Conservation (phyloP, 2,888 invertebrate species). For the Lobophora halterata region DNA sequence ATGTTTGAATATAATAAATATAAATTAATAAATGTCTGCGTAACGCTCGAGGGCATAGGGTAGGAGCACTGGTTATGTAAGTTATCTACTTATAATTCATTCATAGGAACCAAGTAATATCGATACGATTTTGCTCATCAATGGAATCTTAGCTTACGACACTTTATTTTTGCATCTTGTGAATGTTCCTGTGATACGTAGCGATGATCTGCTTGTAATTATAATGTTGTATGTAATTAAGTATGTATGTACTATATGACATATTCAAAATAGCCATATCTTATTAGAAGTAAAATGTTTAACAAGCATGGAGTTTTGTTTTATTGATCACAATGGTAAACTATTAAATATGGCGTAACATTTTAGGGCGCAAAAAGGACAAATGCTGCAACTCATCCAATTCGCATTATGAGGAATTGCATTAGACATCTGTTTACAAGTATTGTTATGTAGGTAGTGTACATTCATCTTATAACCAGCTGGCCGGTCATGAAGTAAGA, state of each 20-base stretch:
- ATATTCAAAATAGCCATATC: constrained; percentile 53
- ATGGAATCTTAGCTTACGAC: constrained; percentile 7
- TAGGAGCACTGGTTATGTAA: too few relatives aligned
- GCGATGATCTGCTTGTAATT: constrained; percentile 73
- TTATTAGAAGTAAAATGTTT: constrained; percentile 60
- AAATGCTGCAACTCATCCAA: constrained; percentile 11
- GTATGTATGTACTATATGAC: constrained; percentile 29
- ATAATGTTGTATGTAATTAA: constrained; percentile 46
- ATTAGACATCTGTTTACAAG: too few relatives aligned
- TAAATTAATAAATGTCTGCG: too few relatives aligned
- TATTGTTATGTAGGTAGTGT: too few relatives aligned
- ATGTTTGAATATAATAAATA: too few relatives aligned
- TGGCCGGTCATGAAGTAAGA: too few relatives aligned
- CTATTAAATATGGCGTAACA: background rate
- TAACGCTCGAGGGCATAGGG: too few relatives aligned
- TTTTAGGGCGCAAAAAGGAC: too few relatives aligned
- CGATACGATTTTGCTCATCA: constrained; percentile 16
- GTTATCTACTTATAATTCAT: too few relatives aligned
- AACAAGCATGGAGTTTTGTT: constrained; percentile 42
- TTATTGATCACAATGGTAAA: constrained; percentile 18
- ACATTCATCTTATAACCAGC: too few relatives aligned
- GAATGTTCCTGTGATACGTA: constrained; percentile 75
- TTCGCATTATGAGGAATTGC: too few relatives aligned
- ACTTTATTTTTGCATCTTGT: constrained; percentile 61
- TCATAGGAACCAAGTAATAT: too few relatives aligned